These are phyloP conservation scores for Xenopus tropicalis DNA, from an alignment of 2,113 vertebrate genomes.

Conservation along the genomic window UCB_Xtro_10.0 CM004445.2:85160001-85160500, in stretches of 20 bases:
- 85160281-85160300: conserved; percentile 38
- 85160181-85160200: conserved; percentile 13
- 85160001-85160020: too few species aligned
- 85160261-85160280: conserved; percentile 19
- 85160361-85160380: conserved; percentile 23
- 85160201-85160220: conserved; percentile 39
- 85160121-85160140: too few species aligned
- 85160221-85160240: conserved; percentile 42
- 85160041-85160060: too few species aligned
- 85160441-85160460: neutral
- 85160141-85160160: conserved; percentile 30
- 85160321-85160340: conserved; percentile 28
- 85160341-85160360: conserved; percentile 23
- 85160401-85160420: conserved; percentile 30
- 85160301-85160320: neutral
- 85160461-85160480: neutral
- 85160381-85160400: conserved; percentile 28
- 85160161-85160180: neutral
- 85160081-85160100: too few species aligned
- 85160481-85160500: neutral
- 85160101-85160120: too few species aligned
- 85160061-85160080: too few species aligned
- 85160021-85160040: too few species aligned
- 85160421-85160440: conserved; percentile 12
- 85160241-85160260: conserved; percentile 15